Base-by-base conservation (phyloP, 2,888 invertebrate genomes). In the Rhimphoctona megacephalus region DNA sequence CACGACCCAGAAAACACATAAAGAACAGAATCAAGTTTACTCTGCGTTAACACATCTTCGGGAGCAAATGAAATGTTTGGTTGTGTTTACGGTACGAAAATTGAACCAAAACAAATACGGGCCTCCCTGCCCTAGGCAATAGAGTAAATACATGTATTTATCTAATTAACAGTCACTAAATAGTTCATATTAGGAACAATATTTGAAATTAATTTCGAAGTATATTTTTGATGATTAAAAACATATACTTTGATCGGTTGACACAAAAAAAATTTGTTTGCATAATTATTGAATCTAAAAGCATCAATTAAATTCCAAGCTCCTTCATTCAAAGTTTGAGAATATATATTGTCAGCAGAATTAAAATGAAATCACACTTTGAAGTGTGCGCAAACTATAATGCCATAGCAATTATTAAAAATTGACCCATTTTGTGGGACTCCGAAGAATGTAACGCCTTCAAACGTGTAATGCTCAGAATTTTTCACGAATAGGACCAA, bases 1-100 rank as follows among this genome's bases (percentile, higher is more conserved):
- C 36, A 76, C 25, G 43, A 54, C 57, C 73, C 73, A 30, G 64
- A 66, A 67, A 30, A 54, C 30, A 1, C 4, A 46, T 36, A 46
- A 33, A 25, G 9, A 67, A 54, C n/a, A 25, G 52, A 77, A 22
- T 30, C 11, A 7, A 36, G 30, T 52, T 33, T 25, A 52, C 33
- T 19, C 9, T 30, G 30, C 46, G 46, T 70, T 49, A 46, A 30
- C 19, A 43, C 25, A 22, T 70, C 46, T 70, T 8, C 22, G 8
- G 17, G 25, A 25, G 25, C 49, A 8, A 25, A 70, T 69, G n/a
- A 39, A 69, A 19, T 49, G 19, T 70, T 70, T 9, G 49, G 11
- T 19, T 70, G 8, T 33, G 14, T 6, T 33, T 30, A 4, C 19
- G 17, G 8, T 17, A 49, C 17, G n/a, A n/a, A 19, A 46, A 19